A percentile compares a stretch with the other conserved stretches of the same genome.
phyloP scores from a whole-genome alignment of 2,113 vertebrate species.

The Glareola pratincola region DNA sequence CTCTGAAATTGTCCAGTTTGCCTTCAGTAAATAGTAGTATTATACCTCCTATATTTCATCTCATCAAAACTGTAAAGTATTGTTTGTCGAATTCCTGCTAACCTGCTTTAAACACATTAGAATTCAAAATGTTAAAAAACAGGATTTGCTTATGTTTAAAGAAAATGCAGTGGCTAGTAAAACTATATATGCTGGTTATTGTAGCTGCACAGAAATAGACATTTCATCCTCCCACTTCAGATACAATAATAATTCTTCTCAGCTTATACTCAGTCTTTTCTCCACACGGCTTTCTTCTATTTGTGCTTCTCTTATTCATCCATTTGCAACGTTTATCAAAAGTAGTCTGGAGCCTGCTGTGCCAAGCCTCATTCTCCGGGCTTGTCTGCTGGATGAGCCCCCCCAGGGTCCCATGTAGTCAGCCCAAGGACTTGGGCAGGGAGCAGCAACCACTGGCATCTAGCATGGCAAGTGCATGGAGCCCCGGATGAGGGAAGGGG shows the following conservation, averaged over 20 bases:
- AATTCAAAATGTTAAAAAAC: not conserved
- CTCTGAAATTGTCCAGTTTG: not conserved
- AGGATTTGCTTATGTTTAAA: not conserved
- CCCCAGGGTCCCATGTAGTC: fast-evolving
- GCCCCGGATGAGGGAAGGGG: fast-evolving
- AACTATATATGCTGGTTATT: not conserved
- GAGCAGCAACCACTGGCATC: not conserved
- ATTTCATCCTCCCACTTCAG: not conserved
- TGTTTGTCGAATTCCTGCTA: not conserved
- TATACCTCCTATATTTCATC: not conserved
- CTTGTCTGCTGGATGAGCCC: not conserved
- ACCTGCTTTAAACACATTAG: not conserved
- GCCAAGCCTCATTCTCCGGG: fast-evolving
- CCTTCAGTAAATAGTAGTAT: not conserved
- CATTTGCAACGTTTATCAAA: not conserved
- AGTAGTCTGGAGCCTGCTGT: not conserved
- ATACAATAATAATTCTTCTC: not conserved
- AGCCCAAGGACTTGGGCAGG: not conserved
- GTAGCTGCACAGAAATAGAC: not conserved
- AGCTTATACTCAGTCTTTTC: not conserved
- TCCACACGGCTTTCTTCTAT: not conserved
- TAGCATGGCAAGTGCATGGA: fast-evolving
- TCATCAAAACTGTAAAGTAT: not conserved
- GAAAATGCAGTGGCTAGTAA: not conserved
- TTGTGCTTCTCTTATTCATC: not conserved